A percentile compares a stretch with the other conserved stretches of the same genome.
Evolutionary conservation across 2,888 invertebrate genomes (phyloP).

Genomic region (Quadriops clusia): DNA sequence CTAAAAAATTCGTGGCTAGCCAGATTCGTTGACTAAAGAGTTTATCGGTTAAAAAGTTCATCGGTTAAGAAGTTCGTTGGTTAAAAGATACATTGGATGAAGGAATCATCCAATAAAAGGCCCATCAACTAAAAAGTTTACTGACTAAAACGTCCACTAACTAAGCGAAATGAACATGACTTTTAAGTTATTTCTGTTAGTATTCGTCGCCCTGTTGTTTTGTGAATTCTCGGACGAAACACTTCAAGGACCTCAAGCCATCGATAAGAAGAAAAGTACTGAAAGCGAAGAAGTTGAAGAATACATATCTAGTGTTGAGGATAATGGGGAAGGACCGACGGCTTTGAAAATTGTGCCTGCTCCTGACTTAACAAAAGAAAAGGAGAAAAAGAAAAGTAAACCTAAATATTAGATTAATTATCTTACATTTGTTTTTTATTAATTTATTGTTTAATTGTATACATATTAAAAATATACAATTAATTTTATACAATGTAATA

Average conservation of each 20-base stretch:
- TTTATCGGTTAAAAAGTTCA: too few species aligned
- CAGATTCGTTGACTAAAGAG: too few species aligned
- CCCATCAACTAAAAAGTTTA: too few species aligned
- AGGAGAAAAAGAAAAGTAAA: slow-evolving; percentile 29
- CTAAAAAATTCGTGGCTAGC: too few species aligned
- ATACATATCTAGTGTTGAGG: slow-evolving; percentile 26
- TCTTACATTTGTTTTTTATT: not conserved
- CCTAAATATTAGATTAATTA: not conserved
- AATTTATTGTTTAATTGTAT: slow-evolving; percentile 1
- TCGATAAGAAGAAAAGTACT: slow-evolving; percentile 12
- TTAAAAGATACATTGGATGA: too few species aligned
- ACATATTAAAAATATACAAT: slow-evolving; percentile 1
- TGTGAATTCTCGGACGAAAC: slow-evolving; percentile 29
- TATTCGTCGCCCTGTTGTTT: slow-evolving; percentile 25
- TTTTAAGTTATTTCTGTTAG: slow-evolving; percentile 16
- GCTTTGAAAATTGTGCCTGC: slow-evolving; percentile 32
- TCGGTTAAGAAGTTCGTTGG: too few species aligned
- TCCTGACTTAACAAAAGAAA: slow-evolving; percentile 34
- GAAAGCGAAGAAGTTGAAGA: slow-evolving; percentile 25
- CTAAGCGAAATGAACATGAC: slow-evolving; percentile 13
- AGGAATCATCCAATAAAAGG: too few species aligned
- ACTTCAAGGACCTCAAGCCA: slow-evolving; percentile 18
- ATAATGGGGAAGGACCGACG: slow-evolving; percentile 26
- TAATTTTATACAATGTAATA: not conserved
- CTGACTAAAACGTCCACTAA: too few species aligned